Percentiles rank a stretch among this genome's conserved stretches.
Conservation (phyloP, 2,797 vertebrate genomes). For the Artibeus jamaicensis region DNA sequence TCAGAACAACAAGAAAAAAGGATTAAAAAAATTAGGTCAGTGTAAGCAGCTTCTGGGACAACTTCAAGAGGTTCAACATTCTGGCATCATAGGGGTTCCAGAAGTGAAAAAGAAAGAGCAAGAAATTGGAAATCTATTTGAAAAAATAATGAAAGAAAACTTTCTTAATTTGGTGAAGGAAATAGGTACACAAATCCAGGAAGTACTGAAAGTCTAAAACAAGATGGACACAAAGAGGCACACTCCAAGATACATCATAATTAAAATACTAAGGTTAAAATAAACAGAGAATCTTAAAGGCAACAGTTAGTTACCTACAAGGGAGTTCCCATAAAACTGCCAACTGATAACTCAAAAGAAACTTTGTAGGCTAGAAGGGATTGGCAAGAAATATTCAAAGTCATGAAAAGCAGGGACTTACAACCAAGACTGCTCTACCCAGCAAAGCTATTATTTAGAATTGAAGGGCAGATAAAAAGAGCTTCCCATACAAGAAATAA, state of each 20-base stretch:
- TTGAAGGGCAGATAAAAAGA: neutral
- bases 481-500: neutral
- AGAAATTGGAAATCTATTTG: neutral
- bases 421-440: neutral
- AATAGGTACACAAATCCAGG: neutral
- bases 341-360: neutral
- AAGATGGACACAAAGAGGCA: neutral
- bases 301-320: too few relatives aligned
- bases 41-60: neutral
- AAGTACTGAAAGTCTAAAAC: neutral
- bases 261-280: neutral
- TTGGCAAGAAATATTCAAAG: too few relatives aligned
- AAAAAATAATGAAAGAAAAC: neutral
- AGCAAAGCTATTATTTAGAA: neutral
- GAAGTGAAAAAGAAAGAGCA: neutral
- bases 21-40: neutral
- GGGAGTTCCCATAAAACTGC: too few relatives aligned
- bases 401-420: neutral
- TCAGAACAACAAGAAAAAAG: neutral
- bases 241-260: neutral
- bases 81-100: neutral
- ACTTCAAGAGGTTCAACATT: neutral
- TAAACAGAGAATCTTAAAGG: too few relatives aligned
- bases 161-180: neutral
- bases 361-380: neutral